Base-by-base conservation (phyloP, 1,140 invertebrate genomes). In the Rhagoletis pomonella region DNA sequence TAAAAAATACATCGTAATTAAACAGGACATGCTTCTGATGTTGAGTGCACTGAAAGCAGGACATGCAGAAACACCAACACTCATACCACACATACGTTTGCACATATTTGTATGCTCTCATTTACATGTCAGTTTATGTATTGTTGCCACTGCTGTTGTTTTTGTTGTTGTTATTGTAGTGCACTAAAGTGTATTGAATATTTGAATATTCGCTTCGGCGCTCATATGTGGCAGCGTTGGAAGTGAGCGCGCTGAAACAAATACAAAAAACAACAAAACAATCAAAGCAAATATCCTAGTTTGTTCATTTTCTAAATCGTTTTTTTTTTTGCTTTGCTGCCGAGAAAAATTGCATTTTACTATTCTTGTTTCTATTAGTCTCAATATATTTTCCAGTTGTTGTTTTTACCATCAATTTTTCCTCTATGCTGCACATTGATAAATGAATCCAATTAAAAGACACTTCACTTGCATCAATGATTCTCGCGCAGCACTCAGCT, bases 11-110 rank as follows among this genome's bases (percentile, higher is more conserved):
- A 88, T 86, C 59, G 65, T 88, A 88, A 88, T 88, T 88, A 88
- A 86, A 88, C 87, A 88, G 87, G 85, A 88, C 87, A 88, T 88
- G 62, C 64, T 86, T 87, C 58, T 77, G 87, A 67, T 65, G 77
- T 87, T 87, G 39, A 81, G 69, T 50, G 69, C 19, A 69, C 17
- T 39, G 42, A 69, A 85, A 62, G 73, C 73, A 85, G 59, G 84
- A 85, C 47, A 81, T 55, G 73, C 44, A 81, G 2, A n/a, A 81
- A 50, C 47, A 50, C 19, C 55, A 10, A 44, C n/a, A 19, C n/a
- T 44, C 47, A 19, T 14, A 50, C 47, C 29, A 50, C 73, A 55
- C 47, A 50, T 4, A 50, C 73, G 55, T n/a, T 2, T 29, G 44
- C 44, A 55, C 67, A 44, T 73, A 73, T 47, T 73, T 81, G 19